Evolutionary conservation across 2,113 vertebrate genomes (phyloP), one percentile per base, ranked within the genome.

Genomic region (Bubo blakistoni): DNA sequence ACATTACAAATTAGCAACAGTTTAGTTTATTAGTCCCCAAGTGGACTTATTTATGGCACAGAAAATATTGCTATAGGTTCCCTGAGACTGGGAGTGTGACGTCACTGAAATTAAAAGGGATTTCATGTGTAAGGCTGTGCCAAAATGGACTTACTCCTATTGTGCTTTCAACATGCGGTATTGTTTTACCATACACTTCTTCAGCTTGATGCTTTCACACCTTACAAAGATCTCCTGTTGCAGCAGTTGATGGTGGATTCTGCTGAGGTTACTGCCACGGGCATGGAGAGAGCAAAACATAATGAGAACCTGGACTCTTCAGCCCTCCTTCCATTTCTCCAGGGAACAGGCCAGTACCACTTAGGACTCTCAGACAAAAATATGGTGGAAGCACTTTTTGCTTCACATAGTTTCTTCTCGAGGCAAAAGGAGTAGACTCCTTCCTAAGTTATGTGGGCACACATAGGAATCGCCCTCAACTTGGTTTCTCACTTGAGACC

Each of bases 1-100:
- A 96, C 95, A 86, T 96, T 96, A 96, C 97, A 97, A 96, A 98
- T 97, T 97, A 97, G 96, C 92, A 97, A 95, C 71, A 94, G 96
- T 96, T 97, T 95, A 72, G 77, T 97, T 97, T 97, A 98, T 95
- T 95, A 97, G 92, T 87, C 95, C 97, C 95, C 79, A 46, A 94
- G 94, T 94, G 92, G 85, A 84, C 96, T 96, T 95, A 96, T 97
- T 97, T 97, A 97, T 87, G 91, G 96, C 86, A 95, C 67, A 97
- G 94, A 96, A 97, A 97, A 97, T 97, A 97, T 96, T 97, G 91
- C 87, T 96, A 93, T 90, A 94, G 88, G 88, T 96, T 97, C 94
- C 78, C 89, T 71, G 94, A 95, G 94, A 94, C 90, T 0, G 1
- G 84, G 94, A 85, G 47, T 67, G 94, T 97, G 96, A 98, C 22